Percentiles rank a stretch among this genome's conserved stretches.
Conservation (phyloP, 1,140 invertebrate species). For the Theocolax elegans region DNA sequence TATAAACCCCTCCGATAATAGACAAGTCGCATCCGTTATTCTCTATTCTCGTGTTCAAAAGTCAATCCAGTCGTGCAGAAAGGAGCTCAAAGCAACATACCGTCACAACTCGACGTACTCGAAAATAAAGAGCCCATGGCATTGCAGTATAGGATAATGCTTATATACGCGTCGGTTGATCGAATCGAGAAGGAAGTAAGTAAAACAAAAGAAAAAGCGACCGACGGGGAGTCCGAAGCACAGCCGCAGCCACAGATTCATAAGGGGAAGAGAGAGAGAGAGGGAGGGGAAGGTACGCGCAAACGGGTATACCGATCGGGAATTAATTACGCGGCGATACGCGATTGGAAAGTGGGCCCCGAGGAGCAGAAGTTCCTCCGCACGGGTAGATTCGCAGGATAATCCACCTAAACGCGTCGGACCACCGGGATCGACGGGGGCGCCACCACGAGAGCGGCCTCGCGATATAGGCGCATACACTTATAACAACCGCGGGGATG, state of each 20-base stretch:
- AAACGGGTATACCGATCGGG: constrained; percentile 50
- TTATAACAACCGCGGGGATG: neutral
- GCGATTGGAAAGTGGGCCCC: constrained; percentile 54
- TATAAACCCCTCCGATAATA: too few relatives aligned
- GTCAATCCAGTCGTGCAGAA: too few relatives aligned
- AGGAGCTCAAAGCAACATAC: too few relatives aligned
- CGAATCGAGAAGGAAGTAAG: constrained; percentile 13
- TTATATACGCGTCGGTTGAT: constrained; percentile 16
- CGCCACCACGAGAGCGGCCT: constrained; percentile 51
- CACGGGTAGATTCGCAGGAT: constrained; percentile 54
- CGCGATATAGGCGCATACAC: constrained; percentile 16
- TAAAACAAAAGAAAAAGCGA: too few relatives aligned
- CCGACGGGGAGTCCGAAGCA: neutral
- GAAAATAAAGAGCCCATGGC: too few relatives aligned
- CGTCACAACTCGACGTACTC: too few relatives aligned
- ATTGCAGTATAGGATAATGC: too few relatives aligned
- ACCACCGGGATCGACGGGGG: constrained; percentile 65
- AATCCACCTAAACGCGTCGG: constrained; percentile 59
- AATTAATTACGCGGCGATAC: constrained; percentile 59
- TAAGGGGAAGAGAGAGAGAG: neutral
- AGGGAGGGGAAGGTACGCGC: neutral
- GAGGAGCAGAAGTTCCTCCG: constrained; percentile 34
- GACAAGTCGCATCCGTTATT: too few relatives aligned
- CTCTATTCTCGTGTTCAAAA: too few relatives aligned
- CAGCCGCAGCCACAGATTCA: too few relatives aligned